A percentile compares a stretch with the other conserved stretches of the same genome.
These are phyloP conservation scores for Dicrostonyx torquatus DNA, from an alignment of 2,797 vertebrate species.

Conservation along the genomic window DNA sequence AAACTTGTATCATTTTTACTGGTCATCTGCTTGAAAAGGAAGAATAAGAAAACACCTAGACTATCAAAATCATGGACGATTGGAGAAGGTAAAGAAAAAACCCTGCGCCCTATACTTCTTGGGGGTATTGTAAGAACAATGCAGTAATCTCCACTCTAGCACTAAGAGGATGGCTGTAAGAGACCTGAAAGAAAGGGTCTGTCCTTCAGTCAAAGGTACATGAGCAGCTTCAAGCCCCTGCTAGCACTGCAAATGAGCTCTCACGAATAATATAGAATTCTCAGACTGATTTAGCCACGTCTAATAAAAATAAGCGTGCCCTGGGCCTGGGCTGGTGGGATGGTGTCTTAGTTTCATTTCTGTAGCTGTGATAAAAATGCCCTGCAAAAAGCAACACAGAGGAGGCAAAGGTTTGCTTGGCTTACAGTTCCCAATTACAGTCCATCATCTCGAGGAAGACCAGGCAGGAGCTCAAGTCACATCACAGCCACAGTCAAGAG, in stretches of 20 bases:
- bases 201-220: neutral
- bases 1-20: neutral
- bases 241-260: neutral
- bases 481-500: neutral
- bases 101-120: neutral
- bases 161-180: neutral
- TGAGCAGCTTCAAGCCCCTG: too few species aligned
- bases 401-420: neutral
- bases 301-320: slow-evolving; percentile 30
- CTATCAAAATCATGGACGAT: neutral
- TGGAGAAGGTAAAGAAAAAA: neutral
- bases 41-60: neutral
- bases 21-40: neutral
- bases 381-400: neutral
- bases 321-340: neutral
- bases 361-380: neutral
- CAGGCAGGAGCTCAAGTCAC: neutral
- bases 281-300: neutral
- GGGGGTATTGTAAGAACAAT: neutral
- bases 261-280: neutral
- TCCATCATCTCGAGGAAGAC: neutral
- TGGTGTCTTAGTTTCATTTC: neutral
- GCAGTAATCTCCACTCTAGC: neutral
- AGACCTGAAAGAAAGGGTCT: too few species aligned
- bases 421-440: neutral